Conservation (phyloP, 2,797 vertebrate species). For the Hafferia zeledoni region DNA sequence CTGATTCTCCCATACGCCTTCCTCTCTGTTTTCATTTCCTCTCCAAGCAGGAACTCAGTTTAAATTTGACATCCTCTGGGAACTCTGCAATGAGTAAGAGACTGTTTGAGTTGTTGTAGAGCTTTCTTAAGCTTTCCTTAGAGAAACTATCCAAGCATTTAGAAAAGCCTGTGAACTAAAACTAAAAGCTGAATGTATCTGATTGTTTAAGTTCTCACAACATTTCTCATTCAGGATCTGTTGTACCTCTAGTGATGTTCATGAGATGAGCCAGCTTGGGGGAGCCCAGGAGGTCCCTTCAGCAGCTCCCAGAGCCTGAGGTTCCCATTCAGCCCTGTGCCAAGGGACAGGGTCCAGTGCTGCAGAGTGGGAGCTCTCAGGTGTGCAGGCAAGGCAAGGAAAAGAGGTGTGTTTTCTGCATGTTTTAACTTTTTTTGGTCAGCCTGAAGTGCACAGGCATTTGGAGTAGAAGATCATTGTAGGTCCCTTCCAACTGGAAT, state of each 20-base stretch:
- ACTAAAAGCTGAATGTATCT: not conserved
- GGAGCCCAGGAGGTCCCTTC: not conserved
- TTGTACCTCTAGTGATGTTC: not conserved
- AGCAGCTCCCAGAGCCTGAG: not conserved
- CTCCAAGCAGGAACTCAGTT: constrained; percentile 21
- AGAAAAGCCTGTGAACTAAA: not conserved
- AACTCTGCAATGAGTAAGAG: not conserved
- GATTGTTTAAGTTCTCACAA: not conserved
- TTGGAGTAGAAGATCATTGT: not conserved
- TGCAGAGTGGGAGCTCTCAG: not conserved
- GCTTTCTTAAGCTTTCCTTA: constrained; percentile 12
- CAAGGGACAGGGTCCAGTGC: not conserved
- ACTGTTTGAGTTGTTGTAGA: constrained; percentile 20
- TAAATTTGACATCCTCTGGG: not conserved
- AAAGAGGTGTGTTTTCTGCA: not conserved
- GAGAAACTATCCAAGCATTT: not conserved
- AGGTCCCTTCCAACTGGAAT: not conserved
- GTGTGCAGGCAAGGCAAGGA: not conserved
- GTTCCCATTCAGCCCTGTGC: not conserved
- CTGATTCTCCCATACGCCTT: not conserved
- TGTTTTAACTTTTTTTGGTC: not conserved
- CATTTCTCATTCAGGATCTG: not conserved
- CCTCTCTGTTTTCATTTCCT: constrained; percentile 35
- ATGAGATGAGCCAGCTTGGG: not conserved
- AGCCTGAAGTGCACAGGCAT: not conserved